phyloP scores from a whole-genome alignment of 2,888 invertebrate genomes.

The Palloptera scutellata region DNA sequence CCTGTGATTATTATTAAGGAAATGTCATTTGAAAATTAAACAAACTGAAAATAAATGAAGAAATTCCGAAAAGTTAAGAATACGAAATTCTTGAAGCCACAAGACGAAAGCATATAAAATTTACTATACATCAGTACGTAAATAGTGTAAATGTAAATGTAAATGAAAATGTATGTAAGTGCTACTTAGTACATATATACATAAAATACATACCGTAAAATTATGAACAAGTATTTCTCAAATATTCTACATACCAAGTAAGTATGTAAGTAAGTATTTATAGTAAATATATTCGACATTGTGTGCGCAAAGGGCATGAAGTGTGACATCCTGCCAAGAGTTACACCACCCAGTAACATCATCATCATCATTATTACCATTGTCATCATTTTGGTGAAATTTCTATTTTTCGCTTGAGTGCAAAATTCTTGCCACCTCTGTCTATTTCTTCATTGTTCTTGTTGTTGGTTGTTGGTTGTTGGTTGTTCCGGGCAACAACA shows the following conservation, averaged over 20 bases:
- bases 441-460: neutral
- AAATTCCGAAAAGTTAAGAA: neutral
- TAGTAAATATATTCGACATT: no score
- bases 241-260: no score
- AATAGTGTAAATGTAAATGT: no score
- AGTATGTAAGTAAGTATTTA: no score
- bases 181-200: neutral
- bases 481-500: neutral
- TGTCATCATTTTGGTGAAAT: conserved; percentile 7
- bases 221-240: neutral
- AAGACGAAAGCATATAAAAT: no score
- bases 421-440: conserved; percentile 25
- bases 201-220: neutral
- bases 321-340: neutral
- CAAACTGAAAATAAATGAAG: conserved; percentile 17
- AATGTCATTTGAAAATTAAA: conserved; percentile 10
- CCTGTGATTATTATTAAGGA: conserved; percentile 20
- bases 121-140: no score
- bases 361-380: neutral
- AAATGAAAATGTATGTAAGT: neutral
- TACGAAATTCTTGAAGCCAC: neutral
- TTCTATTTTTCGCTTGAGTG: conserved; percentile 34
- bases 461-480: neutral
- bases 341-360: neutral
- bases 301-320: no score